Conservation (phyloP, 2,797 vertebrate genomes). For the Leptodactylus fallax region DNA sequence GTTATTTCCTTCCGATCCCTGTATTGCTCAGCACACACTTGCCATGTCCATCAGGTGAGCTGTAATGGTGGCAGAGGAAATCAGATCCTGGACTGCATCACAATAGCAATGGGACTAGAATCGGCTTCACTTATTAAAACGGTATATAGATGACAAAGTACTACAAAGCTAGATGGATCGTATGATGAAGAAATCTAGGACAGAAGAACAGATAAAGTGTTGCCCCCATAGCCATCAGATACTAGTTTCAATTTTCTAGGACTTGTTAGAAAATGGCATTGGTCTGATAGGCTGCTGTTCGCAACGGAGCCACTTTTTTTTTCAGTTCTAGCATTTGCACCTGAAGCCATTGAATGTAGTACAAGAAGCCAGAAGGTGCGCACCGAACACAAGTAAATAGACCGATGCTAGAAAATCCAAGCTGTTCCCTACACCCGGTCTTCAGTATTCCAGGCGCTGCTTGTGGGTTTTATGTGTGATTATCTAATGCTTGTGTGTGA, state of each 20-base stretch:
- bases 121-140: background rate
- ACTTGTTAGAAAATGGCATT: background rate
- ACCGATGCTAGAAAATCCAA: background rate
- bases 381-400: background rate
- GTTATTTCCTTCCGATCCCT: background rate
- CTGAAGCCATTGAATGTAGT: background rate
- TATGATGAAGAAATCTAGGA: background rate
- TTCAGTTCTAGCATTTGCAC: background rate
- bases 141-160: background rate
- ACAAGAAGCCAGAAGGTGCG: slow-evolving; percentile 2
- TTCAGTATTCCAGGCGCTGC: background rate
- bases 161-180: background rate
- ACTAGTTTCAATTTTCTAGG: background rate
- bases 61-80: background rate
- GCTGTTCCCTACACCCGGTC: background rate
- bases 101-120: background rate
- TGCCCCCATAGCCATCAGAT: background rate
- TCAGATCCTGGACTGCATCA: background rate
- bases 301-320: background rate
- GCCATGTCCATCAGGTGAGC: background rate
- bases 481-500: background rate
- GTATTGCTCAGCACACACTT: background rate
- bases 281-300: background rate
- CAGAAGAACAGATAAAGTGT: background rate
- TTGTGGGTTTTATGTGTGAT: slow-evolving; percentile 5